Conservation (phyloP, 2,797 vertebrate species). For the Lepilemur ruficaudatus region DNA sequence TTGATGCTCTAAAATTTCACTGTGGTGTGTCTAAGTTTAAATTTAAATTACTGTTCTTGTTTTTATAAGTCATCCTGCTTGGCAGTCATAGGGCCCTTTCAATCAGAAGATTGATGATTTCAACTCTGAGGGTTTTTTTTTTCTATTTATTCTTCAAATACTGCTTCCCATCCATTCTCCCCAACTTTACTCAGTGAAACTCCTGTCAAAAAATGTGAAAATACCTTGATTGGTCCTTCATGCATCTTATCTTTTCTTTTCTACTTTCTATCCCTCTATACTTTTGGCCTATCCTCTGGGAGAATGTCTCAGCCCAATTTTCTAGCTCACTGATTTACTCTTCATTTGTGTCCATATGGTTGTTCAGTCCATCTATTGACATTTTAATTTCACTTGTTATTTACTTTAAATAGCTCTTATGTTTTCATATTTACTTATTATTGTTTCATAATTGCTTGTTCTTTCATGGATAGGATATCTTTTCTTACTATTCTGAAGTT, state of each 20-base stretch:
- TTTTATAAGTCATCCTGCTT: background rate
- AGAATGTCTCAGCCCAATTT: background rate
- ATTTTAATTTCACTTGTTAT: background rate
- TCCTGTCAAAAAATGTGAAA: background rate
- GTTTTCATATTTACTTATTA: constrained; percentile 1
- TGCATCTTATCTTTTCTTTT: background rate
- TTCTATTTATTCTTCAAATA: background rate
- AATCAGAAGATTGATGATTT: background rate
- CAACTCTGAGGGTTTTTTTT: background rate
- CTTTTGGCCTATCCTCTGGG: background rate
- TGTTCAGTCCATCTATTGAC: background rate
- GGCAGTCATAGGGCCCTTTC: background rate
- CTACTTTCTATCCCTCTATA: background rate
- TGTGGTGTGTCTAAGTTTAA: background rate
- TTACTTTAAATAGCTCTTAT: background rate
- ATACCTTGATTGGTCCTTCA: background rate
- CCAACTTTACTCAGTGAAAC: background rate
- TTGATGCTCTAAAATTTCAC: background rate
- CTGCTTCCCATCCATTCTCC: background rate
- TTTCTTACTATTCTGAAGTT: background rate
- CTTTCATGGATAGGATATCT: background rate
- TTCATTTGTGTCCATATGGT: background rate
- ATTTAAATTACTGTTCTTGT: background rate
- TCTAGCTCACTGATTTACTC: background rate
- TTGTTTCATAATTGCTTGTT: background rate